Conservation (phyloP, 1,140 invertebrate species). For the Philotrypesis tridentata region DNA sequence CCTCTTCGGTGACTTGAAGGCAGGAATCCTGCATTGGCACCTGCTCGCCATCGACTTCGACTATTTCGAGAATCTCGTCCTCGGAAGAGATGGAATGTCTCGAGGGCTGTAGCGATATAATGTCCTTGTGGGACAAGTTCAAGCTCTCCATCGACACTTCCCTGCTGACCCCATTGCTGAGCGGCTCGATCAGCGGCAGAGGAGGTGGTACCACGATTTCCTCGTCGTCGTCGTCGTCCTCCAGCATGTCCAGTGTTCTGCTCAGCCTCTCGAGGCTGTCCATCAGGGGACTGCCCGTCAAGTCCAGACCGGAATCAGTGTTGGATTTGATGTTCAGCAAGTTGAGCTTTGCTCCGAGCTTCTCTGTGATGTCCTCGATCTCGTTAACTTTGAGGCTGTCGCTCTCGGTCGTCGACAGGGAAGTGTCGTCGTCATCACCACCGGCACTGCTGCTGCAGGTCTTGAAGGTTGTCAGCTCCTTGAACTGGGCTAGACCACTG, state of each 20-base stretch:
- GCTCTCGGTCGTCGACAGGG: constrained; percentile 66
- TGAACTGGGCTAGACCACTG: constrained; percentile 72
- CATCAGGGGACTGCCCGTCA: constrained; percentile 62
- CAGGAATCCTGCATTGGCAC: constrained; percentile 89
- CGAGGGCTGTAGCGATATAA: constrained; percentile 57
- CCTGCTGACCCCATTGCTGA: constrained; percentile 78
- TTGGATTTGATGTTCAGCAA: constrained; percentile 65
- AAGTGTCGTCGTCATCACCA: constrained; percentile 66
- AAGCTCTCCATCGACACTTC: constrained; percentile 87
- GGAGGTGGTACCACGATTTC: constrained; percentile 85
- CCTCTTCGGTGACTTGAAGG: constrained; percentile 92
- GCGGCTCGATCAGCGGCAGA: constrained; percentile 82
- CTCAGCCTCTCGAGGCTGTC: constrained; percentile 61
- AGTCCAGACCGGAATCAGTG: constrained; percentile 61
- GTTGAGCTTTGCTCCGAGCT: constrained; percentile 67
- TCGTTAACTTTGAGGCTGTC: constrained; percentile 67
- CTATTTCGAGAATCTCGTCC: constrained; percentile 86
- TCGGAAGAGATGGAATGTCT: constrained; percentile 71
- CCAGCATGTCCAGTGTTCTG: constrained; percentile 59
- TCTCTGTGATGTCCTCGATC: constrained; percentile 69
- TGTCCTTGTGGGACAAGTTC: constrained; percentile 75
- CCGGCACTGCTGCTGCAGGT: constrained; percentile 73
- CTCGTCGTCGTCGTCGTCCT: constrained; percentile 81
- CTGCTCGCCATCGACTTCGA: constrained; percentile 86
- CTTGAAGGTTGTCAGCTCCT: constrained; percentile 79